Conservation (phyloP, 2,797 vertebrate species). For the Amazonetta brasiliensis region DNA sequence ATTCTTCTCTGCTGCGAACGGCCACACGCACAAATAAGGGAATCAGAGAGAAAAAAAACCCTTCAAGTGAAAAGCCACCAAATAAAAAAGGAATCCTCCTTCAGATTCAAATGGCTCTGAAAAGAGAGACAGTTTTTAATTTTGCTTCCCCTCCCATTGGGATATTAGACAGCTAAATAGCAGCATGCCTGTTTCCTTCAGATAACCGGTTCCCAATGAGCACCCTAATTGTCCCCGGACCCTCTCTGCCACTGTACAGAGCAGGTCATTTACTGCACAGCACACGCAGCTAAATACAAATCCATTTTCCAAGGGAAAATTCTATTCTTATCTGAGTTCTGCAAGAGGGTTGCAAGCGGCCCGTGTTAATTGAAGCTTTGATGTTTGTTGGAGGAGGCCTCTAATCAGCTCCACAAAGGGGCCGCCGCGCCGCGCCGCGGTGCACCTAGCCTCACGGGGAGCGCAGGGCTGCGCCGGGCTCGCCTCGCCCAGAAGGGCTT, state of each 20-base stretch:
- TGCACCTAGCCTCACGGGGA: neutral
- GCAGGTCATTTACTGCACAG: conserved; percentile 79
- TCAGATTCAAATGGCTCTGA: conserved; percentile 32
- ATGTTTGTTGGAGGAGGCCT: conserved; percentile 76
- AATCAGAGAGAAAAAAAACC: conserved; percentile 49
- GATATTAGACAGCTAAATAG: conserved; percentile 80
- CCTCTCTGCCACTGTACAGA: conserved; percentile 61
- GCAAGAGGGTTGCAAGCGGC: conserved; percentile 80
- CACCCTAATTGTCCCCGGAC: conserved; percentile 80
- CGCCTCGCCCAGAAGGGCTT: fast-evolving
- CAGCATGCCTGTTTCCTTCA: conserved; percentile 77
- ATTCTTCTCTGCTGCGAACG: neutral
- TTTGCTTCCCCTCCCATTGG: conserved; percentile 69
- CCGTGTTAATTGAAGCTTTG: conserved; percentile 81
- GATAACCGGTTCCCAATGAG: conserved; percentile 81
- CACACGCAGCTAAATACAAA: conserved; percentile 79
- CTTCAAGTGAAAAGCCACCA: neutral
- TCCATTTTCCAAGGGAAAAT: conserved; percentile 81
- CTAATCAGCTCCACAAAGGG: conserved; percentile 66
- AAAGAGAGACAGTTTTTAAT: conserved; percentile 58
- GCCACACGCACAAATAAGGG: neutral
- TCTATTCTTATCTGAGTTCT: conserved; percentile 83
- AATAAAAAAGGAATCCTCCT: conserved; percentile 35
- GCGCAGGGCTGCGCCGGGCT: neutral
- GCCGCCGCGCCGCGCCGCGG: neutral